Evolutionary conservation across 2,888 invertebrate species (phyloP), one percentile per base, ranked within the genome.

Genomic region (Acrocera orbiculus): DNA sequence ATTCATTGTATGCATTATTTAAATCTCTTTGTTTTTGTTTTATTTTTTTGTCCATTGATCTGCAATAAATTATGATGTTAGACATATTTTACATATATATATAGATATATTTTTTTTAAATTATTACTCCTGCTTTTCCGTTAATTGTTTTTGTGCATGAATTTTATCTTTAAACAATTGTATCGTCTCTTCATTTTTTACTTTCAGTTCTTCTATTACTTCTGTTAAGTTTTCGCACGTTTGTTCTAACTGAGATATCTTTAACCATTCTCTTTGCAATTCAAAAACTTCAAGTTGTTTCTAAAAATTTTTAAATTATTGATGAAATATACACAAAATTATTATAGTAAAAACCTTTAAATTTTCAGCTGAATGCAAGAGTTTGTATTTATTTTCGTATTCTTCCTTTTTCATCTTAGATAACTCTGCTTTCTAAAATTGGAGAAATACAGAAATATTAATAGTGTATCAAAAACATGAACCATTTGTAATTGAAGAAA

Each of bases 321-420:
- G 9, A 8, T n/a, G 4, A 4, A 11, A 11, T 11, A 11, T 22
- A 22, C 22, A 3, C 13, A 26, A 3, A 26, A 14, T n/a, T 11
- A n/a, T 24, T 6, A 4, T 6, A 5, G 13, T 39, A n/a, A n/a
- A n/a, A n/a, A 41, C 50, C 35, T 66, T 63, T 10, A 66, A 58
- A 30, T 66, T 60, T 35, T 68, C 67, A 1, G 70, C 56, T 0
- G 70, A 67, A 39, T 66, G 61, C 24, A 73, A 50, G 31, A 65
- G 62, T 24, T 68, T 65, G 42, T 69, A 61, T 37, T 66, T 67
- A 2, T 60, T 55, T 40, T 70, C 64, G 53, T 71, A 62, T 29
- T 66, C 63, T 23, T 65, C 52, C 17, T 66, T 61, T 37, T 67
- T 65, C 39, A 61, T 60, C 42, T 66, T 61, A 9, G 62, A 43